Evolutionary conservation across 2,888 invertebrate species (phyloP).

Genomic region (Drosophila nr. fundita): DNA sequence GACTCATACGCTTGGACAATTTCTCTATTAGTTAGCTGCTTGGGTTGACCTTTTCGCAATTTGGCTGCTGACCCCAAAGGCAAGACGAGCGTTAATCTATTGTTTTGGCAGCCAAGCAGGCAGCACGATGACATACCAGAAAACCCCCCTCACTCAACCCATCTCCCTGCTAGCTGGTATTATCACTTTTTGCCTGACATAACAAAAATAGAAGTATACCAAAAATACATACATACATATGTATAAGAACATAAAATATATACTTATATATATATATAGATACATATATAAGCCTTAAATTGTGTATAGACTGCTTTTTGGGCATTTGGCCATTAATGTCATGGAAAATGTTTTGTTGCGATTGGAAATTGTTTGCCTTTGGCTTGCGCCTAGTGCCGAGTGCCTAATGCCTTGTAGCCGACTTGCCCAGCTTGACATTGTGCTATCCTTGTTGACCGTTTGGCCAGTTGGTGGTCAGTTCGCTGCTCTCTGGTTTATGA

Average conservation of each 20-base stretch:
- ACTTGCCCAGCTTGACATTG: constrained; percentile 53
- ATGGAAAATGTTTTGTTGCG: constrained; percentile 71
- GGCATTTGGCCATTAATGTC: constrained; percentile 70
- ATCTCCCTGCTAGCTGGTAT: constrained; percentile 20
- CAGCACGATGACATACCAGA: constrained; percentile 52
- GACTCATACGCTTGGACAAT: constrained; percentile 31
- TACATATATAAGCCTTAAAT: constrained; percentile 37
- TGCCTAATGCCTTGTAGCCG: constrained; percentile 17
- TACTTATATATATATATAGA: neutral
- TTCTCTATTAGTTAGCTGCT: constrained; percentile 50
- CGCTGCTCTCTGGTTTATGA: constrained; percentile 55
- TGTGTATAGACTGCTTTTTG: constrained; percentile 32
- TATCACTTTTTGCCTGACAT: constrained; percentile 59
- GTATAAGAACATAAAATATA: constrained; percentile 21
- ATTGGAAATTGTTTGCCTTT: constrained; percentile 75
- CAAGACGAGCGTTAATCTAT: constrained; percentile 67
- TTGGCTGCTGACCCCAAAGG: constrained; percentile 34
- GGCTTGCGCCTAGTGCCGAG: constrained; percentile 19
- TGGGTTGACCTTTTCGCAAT: constrained; percentile 50
- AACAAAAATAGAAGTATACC: constrained; percentile 43
- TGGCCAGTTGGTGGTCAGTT: constrained; percentile 36
- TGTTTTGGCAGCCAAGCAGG: constrained; percentile 65
- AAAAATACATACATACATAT: constrained; percentile 30
- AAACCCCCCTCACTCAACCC: neutral
- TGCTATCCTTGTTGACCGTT: constrained; percentile 63